A percentile compares a stretch with the other conserved stretches of the same genome.
Evolutionary conservation across 2,797 vertebrate genomes (phyloP).

Genomic region (Amphiprion clarkii): DNA sequence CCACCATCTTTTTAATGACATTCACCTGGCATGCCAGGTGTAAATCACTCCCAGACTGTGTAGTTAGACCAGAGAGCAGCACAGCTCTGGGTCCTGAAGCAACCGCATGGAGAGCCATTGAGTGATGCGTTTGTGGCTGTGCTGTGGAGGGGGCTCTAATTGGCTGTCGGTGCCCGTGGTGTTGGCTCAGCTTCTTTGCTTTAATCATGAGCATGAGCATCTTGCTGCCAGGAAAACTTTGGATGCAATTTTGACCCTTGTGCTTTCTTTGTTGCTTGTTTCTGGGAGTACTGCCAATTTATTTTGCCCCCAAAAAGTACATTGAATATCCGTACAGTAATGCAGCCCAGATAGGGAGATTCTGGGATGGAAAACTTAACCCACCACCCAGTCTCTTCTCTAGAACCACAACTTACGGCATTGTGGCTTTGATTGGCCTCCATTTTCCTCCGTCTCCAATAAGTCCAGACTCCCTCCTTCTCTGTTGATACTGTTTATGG

Average conservation of each 20-base stretch:
- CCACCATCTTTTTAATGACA: conserved; percentile 44
- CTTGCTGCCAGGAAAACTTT: conserved; percentile 73
- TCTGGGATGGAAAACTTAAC: conserved; percentile 56
- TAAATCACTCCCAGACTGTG: conserved; percentile 52
- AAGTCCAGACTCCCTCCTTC: conserved; percentile 24
- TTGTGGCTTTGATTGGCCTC: conserved; percentile 70
- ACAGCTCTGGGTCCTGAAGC: conserved; percentile 27
- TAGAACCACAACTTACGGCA: conserved; percentile 58
- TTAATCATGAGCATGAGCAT: conserved; percentile 63
- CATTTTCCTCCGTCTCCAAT: conserved; percentile 56
- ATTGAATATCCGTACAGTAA: conserved; percentile 48
- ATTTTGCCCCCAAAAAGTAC: conserved; percentile 41
- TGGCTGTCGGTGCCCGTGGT: conserved; percentile 49
- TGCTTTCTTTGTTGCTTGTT: conserved; percentile 66
- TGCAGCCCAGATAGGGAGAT: conserved; percentile 45
- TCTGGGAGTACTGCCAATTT: conserved; percentile 62
- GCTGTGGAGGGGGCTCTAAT: conserved; percentile 45
- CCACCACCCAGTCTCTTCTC: conserved; percentile 24
- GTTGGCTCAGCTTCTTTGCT: conserved; percentile 60
- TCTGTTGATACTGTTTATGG: conserved; percentile 45
- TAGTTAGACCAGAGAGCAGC: conserved; percentile 22
- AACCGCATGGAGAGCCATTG: conserved; percentile 23
- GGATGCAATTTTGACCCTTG: conserved; percentile 61
- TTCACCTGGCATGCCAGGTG: conserved; percentile 59
- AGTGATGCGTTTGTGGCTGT: conserved; percentile 34